A percentile compares a stretch with the other conserved stretches of the same genome.
Conservation (phyloP, 2,888 invertebrate species). For the Ryuthela nishihirai region DNA sequence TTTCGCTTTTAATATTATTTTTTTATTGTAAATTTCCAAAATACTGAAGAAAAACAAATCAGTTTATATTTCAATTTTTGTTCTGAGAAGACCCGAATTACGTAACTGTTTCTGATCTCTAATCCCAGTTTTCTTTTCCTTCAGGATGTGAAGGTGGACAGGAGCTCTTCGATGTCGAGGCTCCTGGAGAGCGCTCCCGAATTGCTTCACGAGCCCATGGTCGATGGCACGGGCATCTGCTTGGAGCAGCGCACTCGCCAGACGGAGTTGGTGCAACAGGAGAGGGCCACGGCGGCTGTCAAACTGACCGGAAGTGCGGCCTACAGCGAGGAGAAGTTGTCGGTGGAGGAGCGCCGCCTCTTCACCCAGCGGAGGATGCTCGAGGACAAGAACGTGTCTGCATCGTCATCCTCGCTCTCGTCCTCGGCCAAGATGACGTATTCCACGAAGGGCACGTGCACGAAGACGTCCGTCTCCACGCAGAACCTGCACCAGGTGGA, state of each 20-base stretch:
- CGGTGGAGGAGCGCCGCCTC: slow-evolving; percentile 17
- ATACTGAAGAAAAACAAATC: too few relatives aligned
- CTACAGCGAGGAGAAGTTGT: slow-evolving; percentile 25
- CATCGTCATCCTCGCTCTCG: slow-evolving; percentile 21
- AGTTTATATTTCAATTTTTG: too few relatives aligned
- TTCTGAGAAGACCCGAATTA: too few relatives aligned
- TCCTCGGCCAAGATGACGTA: slow-evolving; percentile 32
- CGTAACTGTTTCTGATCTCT: too few relatives aligned
- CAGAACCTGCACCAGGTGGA: slow-evolving; percentile 26
- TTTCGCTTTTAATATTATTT: too few relatives aligned
- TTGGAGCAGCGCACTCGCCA: slow-evolving; percentile 11
- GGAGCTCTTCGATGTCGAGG: slow-evolving; percentile 20
- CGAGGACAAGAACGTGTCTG: too few relatives aligned
- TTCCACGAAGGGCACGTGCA: slow-evolving; percentile 29
- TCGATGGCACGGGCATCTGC: too few relatives aligned
- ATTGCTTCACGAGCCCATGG: too few relatives aligned
- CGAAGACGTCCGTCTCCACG: slow-evolving; percentile 22
- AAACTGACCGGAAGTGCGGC: slow-evolving; percentile 23
- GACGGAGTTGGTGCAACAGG: slow-evolving; percentile 15
- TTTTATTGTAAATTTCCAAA: too few relatives aligned
- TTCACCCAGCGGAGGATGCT: slow-evolving; percentile 11
- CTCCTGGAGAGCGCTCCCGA: too few relatives aligned
- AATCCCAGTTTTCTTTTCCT: not conserved
- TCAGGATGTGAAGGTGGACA: slow-evolving; percentile 12
- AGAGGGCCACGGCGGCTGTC: slow-evolving; percentile 13